Conservation (phyloP, 2,888 invertebrate genomes). For the Vandiemenella viatica region DNA sequence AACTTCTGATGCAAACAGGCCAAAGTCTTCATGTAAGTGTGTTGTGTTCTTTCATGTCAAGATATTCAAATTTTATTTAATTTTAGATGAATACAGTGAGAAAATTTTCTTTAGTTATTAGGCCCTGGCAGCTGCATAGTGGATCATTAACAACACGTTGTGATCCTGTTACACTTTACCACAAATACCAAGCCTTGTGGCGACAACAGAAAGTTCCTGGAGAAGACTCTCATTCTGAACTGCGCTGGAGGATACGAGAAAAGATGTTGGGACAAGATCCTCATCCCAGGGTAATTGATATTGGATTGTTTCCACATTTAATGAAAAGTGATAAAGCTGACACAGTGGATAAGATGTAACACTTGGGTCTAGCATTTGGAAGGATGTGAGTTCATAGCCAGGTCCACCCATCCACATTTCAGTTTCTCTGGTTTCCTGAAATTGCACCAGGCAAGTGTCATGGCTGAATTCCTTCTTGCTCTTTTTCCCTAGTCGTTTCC, state of each 20-base stretch:
- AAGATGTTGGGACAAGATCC: conserved; percentile 43
- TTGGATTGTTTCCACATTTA: too few species aligned
- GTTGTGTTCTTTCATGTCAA: background rate
- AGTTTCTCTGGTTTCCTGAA: too few species aligned
- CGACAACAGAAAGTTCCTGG: conserved; percentile 60
- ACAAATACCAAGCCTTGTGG: conserved; percentile 61
- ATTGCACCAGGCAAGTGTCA: too few species aligned
- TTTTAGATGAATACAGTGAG: too few species aligned
- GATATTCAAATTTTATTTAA: too few species aligned
- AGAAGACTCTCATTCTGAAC: conserved; percentile 46
- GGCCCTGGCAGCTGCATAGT: conserved; percentile 34
- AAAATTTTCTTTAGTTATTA: conserved; percentile 51
- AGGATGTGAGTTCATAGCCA: too few species aligned
- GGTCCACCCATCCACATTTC: too few species aligned
- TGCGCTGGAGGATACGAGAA: conserved; percentile 55
- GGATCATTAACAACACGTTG: conserved; percentile 26
- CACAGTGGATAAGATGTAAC: too few species aligned
- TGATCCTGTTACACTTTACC: conserved; percentile 64
- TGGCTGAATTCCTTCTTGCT: too few species aligned
- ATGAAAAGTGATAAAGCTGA: too few species aligned
- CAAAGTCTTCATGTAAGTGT: background rate
- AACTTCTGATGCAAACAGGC: background rate
- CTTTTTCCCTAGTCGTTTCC: too few species aligned
- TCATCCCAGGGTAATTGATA: conserved; percentile 24
- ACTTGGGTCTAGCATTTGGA: too few species aligned